A percentile compares a stretch with the other conserved stretches of the same genome.
Evolutionary conservation across 2,888 invertebrate genomes (phyloP).

Genomic region (Galeruca laticollis): DNA sequence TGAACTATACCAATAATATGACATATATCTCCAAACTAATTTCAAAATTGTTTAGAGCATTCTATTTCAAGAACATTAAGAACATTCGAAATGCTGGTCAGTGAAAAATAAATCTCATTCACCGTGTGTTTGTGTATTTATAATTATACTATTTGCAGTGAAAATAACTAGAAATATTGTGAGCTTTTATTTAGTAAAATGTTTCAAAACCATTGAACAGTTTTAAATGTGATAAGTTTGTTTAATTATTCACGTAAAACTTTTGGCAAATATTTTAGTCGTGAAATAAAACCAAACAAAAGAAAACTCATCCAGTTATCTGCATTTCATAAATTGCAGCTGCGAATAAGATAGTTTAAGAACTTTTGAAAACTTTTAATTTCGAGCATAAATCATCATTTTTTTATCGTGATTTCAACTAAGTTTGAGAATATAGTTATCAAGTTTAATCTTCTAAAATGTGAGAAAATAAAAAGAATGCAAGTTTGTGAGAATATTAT

Average conservation of each 20-base stretch:
- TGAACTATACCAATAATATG: too few species aligned
- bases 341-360: neutral
- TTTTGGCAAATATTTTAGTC: neutral
- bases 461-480: neutral
- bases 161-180: too few species aligned
- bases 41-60: too few species aligned
- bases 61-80: too few species aligned
- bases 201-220: neutral
- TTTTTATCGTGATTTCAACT: neutral
- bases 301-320: neutral
- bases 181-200: too few species aligned
- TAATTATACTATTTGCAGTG: too few species aligned
- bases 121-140: too few species aligned
- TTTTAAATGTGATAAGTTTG: neutral
- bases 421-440: neutral
- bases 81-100: too few species aligned
- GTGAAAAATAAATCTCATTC: too few species aligned
- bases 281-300: neutral
- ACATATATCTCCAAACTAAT: too few species aligned
- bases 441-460: neutral
- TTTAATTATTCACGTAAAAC: neutral
- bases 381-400: constrained; percentile 4
- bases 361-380: neutral
- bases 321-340: neutral
- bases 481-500: neutral